A percentile compares a stretch with the other conserved stretches of the same genome.
Evolutionary conservation across 2,113 vertebrate genomes (phyloP).

Genomic region (Rana temporaria): DNA sequence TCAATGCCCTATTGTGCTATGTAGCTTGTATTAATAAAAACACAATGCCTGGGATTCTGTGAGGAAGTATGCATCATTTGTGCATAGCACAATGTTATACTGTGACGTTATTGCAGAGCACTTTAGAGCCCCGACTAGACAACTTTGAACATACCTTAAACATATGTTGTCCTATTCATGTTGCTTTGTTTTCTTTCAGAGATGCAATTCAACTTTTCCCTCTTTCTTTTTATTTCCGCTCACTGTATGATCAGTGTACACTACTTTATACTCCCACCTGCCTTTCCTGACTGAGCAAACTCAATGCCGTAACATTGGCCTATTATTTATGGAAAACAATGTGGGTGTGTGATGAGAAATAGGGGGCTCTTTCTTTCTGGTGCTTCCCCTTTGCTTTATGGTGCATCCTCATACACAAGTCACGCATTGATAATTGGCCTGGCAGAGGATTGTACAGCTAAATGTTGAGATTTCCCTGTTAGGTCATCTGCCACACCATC

Average conservation of each 20-base stretch:
- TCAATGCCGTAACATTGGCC: constrained; percentile 1
- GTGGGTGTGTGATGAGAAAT: not conserved
- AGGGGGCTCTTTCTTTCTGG: not conserved
- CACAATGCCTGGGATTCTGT: constrained; percentile 34
- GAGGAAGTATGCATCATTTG: constrained; percentile 18
- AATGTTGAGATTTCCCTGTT: not conserved
- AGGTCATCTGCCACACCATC: not conserved
- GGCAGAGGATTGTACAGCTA: constrained; percentile 9
- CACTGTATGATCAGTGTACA: not conserved
- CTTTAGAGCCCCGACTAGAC: not conserved
- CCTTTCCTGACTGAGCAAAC: not conserved
- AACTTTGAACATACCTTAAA: not conserved
- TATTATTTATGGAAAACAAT: constrained; percentile 23
- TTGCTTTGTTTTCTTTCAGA: not conserved
- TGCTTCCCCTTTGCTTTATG: not conserved
- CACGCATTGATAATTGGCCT: constrained; percentile 20
- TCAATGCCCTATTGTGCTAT: not conserved
- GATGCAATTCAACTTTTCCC: not conserved
- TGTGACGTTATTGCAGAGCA: not conserved
- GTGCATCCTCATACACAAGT: not conserved
- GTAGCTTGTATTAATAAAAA: constrained; percentile 2
- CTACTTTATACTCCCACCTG: not conserved
- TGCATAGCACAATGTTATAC: not conserved
- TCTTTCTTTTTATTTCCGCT: not conserved
- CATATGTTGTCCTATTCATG: not conserved